Base-by-base conservation (phyloP, 2,113 vertebrate genomes). In the Motacilla alba region DNA sequence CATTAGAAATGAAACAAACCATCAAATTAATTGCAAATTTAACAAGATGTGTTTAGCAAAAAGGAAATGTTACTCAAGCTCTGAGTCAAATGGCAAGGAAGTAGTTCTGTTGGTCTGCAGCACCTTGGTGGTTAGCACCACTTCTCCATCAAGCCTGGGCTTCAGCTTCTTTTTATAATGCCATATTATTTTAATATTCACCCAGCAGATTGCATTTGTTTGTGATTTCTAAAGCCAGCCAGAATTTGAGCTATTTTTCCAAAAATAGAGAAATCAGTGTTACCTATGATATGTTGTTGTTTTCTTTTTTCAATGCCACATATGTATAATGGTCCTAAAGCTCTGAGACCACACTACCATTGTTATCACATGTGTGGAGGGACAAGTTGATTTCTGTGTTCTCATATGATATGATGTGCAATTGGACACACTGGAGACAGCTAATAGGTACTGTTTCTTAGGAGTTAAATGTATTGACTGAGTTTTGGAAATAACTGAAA, bases 201-300 rank as follows among this genome's bases (percentile, higher is more conserved):
- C 3, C 17, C 12, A 27, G 5, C 4, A 66, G 26, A 56, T n/a
- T 81, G 3, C 17, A 35, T 50, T 82, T 62, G 11, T 4, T 62
- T 74, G 16, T 43, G 22, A 62, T 80, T 85, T 85, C 30, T 50
- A 83, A 73, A 94, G 15, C 6, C 26, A 72, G 20, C 0, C 13
- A 53, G 82, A 85, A 11, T 58, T 3, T 69, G 14, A 50, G 10
- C 15, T 62, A 6, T 6, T 79, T 90, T 78, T 60, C 13, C 2
- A 62, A 88, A 86, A 67, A 14, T 0, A 70, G 11, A 80, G 5
- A 8, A 37, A 63, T 31, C 46, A 58, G 6, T 8, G 76, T 90
- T 43, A 69, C 5, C 6, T 27, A 5, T 13, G 4, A 15, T 33
- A 13, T 2, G 4, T 1, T 14, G 26, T 26, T 44, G 10, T 28